Evolutionary conservation across 1,140 invertebrate species (phyloP).

Genomic region (Brachionus angularis): DNA sequence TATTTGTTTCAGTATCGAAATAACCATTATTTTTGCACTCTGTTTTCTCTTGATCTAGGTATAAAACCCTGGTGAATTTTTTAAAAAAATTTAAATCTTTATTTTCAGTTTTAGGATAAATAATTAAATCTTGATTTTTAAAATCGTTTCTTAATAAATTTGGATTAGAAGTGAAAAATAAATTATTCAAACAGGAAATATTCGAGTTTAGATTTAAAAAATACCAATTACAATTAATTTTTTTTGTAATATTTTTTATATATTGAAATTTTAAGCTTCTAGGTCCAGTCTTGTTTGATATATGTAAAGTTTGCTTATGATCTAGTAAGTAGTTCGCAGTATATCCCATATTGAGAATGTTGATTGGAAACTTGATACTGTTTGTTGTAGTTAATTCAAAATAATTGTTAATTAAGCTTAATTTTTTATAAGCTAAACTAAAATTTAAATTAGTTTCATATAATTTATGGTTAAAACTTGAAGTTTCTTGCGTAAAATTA

Average conservation of each 20-base stretch:
- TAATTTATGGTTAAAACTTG: background rate
- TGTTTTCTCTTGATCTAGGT: background rate
- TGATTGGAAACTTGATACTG: conserved; percentile 24
- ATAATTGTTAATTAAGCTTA: conserved; percentile 10
- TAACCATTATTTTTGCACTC: background rate
- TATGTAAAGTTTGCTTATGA: background rate
- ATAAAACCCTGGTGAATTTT: conserved; percentile 16
- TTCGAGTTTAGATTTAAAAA: conserved; percentile 12
- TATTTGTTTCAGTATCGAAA: background rate
- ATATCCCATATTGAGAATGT: conserved; percentile 4
- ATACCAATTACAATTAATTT: conserved; percentile 13
- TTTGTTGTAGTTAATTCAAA: background rate
- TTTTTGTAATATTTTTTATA: background rate
- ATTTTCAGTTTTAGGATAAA: conserved; percentile 15
- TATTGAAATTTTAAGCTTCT: conserved; percentile 4
- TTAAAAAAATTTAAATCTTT: conserved; percentile 31
- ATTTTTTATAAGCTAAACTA: conserved; percentile 17
- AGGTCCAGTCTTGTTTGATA: background rate
- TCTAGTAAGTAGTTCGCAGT: background rate
- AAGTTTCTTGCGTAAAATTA: background rate
- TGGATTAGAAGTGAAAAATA: too few relatives aligned
- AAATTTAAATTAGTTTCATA: background rate
- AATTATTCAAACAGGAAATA: background rate
- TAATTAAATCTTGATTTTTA: conserved; percentile 3
- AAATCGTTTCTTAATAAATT: background rate